A percentile compares a stretch with the other conserved stretches of the same genome.
Evolutionary conservation across 2,113 vertebrate genomes (phyloP).

Genomic region (Ceratotherium simum): DNA sequence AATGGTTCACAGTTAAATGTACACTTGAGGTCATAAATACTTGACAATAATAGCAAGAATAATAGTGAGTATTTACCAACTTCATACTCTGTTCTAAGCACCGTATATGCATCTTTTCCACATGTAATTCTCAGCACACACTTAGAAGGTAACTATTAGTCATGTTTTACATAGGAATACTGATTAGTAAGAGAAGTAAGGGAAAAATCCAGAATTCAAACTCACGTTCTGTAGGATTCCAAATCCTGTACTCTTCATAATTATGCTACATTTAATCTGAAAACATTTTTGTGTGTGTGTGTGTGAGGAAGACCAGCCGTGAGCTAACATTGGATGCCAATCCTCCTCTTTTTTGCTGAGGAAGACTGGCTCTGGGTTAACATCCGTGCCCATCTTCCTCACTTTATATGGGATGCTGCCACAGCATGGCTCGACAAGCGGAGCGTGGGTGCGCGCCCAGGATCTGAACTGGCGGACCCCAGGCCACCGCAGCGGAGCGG

Average conservation of each 20-base stretch:
- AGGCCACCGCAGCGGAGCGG: no score
- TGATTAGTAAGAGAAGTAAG: not conserved
- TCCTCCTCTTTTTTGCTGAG: no score
- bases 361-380: no score
- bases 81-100: not conserved
- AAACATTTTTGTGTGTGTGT: not conserved
- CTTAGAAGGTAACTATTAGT: accelerated
- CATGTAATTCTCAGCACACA: not conserved
- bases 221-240: no score
- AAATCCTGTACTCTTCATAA: not conserved
- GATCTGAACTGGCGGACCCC: no score
- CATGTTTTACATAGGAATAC: not conserved
- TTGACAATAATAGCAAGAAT: not conserved
- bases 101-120: accelerated
- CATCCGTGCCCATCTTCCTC: no score
- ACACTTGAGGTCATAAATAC: not conserved
- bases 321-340: no score
- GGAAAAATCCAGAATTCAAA: not conserved
- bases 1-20: not conserved
- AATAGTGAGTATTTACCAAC: not conserved
- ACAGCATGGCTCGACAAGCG: no score
- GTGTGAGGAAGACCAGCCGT: no score
- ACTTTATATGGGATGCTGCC: no score
- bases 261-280: not conserved
- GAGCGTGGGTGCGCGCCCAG: no score